These are phyloP conservation scores for Wiebesia pumilae DNA, from an alignment of 1,140 invertebrate genomes.

Conservation along the genomic window DNA sequence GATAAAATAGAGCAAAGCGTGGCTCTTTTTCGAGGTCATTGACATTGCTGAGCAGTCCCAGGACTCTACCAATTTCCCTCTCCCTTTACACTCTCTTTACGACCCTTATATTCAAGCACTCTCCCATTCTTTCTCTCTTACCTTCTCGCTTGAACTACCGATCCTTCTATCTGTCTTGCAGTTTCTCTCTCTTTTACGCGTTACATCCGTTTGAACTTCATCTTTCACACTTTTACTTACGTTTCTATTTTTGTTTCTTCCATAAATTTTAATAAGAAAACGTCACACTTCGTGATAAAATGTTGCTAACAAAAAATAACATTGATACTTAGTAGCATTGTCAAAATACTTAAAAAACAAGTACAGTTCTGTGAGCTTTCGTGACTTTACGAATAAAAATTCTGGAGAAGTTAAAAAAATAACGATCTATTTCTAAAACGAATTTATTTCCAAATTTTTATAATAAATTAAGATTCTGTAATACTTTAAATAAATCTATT, in stretches of 20 bases:
- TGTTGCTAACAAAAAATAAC: too few species aligned
- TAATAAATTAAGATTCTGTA: too few species aligned
- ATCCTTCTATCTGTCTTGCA: background rate
- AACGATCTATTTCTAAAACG: too few species aligned
- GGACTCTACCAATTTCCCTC: conserved; percentile 6
- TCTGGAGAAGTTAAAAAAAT: too few species aligned
- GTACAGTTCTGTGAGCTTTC: too few species aligned
- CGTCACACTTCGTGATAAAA: too few species aligned
- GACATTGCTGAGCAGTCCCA: conserved; percentile 37
- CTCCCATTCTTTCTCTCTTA: conserved; percentile 1
- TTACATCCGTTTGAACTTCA: background rate
- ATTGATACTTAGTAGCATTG: too few species aligned
- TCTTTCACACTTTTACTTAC: background rate
- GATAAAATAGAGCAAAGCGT: conserved; percentile 11
- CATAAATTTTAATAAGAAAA: background rate
- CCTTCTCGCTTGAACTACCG: background rate
- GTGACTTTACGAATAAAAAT: too few species aligned
- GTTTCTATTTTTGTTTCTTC: background rate
- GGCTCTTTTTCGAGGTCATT: conserved; percentile 48
- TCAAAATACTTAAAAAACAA: too few species aligned
- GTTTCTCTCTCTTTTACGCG: background rate
- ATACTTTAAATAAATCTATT: too few species aligned
- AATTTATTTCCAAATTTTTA: too few species aligned
- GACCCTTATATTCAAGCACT: background rate
- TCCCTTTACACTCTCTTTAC: background rate